A percentile compares a stretch with the other conserved stretches of the same genome.
Evolutionary conservation across 2,888 invertebrate species (phyloP).

Genomic region (Epsilonema sp.): DNA sequence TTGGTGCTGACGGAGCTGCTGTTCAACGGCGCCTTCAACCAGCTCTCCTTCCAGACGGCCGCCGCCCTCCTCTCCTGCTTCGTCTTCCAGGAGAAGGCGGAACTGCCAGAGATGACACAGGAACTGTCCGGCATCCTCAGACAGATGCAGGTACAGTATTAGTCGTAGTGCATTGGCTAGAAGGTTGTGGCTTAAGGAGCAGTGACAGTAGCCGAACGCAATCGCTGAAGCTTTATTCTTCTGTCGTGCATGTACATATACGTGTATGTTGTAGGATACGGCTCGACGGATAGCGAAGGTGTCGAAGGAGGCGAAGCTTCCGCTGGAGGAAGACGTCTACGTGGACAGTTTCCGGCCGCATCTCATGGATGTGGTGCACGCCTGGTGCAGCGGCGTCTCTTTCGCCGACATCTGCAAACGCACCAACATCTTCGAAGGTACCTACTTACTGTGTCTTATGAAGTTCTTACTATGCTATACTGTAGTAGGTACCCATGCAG

Average conservation of each 20-base stretch:
- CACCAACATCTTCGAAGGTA: constrained; percentile 88
- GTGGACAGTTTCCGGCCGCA: constrained; percentile 77
- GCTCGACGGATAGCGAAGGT: constrained; percentile 66
- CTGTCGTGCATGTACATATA: too few relatives aligned
- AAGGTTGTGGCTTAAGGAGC: too few relatives aligned
- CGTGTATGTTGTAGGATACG: too few relatives aligned
- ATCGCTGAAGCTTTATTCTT: too few relatives aligned
- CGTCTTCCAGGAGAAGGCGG: constrained; percentile 55
- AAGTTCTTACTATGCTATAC: too few relatives aligned
- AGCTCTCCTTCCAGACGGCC: constrained; percentile 49
- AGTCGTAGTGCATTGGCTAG: too few relatives aligned
- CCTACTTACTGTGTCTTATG: too few relatives aligned
- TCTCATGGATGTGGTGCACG: constrained; percentile 86
- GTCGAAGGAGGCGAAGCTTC: constrained; percentile 40
- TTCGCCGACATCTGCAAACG: constrained; percentile 82
- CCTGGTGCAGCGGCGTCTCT: constrained; percentile 80
- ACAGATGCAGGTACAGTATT: too few relatives aligned
- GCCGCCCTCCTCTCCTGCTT: constrained; percentile 48
- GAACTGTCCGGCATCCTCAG: constrained; percentile 61
- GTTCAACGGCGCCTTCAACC: constrained; percentile 84
- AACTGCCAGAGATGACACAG: constrained; percentile 57
- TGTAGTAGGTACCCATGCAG: too few relatives aligned
- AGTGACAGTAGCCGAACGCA: too few relatives aligned
- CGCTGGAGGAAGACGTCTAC: constrained; percentile 38
- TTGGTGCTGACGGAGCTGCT: constrained; percentile 88